Conservation (phyloP, 1,140 invertebrate genomes). For the Cydia amplana region DNA sequence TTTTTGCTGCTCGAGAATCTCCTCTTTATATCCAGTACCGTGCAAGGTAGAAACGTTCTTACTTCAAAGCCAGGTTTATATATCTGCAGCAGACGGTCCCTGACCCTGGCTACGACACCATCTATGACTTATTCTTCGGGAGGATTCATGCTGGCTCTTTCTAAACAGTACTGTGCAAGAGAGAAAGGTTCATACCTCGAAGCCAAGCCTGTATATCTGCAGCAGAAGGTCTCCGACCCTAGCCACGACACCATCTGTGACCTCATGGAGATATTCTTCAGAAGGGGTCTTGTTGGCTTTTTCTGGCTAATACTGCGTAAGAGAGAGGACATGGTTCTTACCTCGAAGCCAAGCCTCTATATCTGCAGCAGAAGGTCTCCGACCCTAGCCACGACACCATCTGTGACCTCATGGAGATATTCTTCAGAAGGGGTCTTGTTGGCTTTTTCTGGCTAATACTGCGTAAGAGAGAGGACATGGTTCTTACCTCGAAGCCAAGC, state of each 20-base stretch:
- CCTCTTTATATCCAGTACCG: conserved; percentile 28
- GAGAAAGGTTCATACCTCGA: conserved; percentile 82
- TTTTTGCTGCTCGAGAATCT: conserved; percentile 58
- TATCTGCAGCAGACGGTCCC: conserved; percentile 82
- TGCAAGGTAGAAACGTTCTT: conserved; percentile 35
- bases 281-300: too few relatives aligned
- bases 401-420: too few relatives aligned
- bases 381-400: conserved; percentile 60
- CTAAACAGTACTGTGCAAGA: background rate
- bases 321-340: too few relatives aligned
- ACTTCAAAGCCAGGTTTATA: conserved; percentile 94
- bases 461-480: too few relatives aligned
- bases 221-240: conserved; percentile 90
- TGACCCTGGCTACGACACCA: conserved; percentile 56
- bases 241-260: too few relatives aligned
- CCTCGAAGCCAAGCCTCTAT: too few relatives aligned
- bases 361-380: too few relatives aligned
- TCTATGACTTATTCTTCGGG: conserved; percentile 59
- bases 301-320: too few relatives aligned
- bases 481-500: too few relatives aligned
- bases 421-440: too few relatives aligned
- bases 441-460: too few relatives aligned
- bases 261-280: too few relatives aligned
- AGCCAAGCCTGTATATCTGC: conserved; percentile 93
- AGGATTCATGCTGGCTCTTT: conserved; percentile 34